phyloP scores from a whole-genome alignment of 2,888 invertebrate genomes.

The Drosophila kambysellisi region DNA sequence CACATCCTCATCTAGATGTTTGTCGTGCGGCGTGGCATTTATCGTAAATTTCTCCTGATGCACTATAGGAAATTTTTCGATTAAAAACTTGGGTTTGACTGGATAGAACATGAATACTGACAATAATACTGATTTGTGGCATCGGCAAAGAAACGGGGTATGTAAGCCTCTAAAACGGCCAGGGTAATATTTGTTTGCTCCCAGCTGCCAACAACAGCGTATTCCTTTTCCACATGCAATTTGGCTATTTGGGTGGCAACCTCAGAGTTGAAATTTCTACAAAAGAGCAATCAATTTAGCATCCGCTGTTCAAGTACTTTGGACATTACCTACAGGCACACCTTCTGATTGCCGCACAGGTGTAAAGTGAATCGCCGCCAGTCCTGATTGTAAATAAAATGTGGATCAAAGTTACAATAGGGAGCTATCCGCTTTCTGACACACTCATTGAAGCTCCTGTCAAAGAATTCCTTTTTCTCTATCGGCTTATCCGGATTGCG shows the following conservation, averaged over 20 bases:
- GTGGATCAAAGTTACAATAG: constrained; percentile 87
- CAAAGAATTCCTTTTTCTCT: constrained; percentile 53
- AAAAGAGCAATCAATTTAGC: constrained; percentile 1
- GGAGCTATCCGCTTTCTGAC: constrained; percentile 86
- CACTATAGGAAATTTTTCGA: constrained; percentile 20
- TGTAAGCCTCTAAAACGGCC: constrained; percentile 91
- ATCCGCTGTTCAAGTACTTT: not conserved
- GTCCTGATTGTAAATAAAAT: constrained; percentile 92
- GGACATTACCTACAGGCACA: constrained; percentile 89
- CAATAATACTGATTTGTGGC: constrained; percentile 87
- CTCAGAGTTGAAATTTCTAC: constrained; percentile 92
- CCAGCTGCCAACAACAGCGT: constrained; percentile 93
- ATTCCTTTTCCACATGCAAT: constrained; percentile 92
- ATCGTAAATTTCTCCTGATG: constrained; percentile 47
- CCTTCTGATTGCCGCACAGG: constrained; percentile 94
- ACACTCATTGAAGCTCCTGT: constrained; percentile 88
- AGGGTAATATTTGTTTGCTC: constrained; percentile 94
- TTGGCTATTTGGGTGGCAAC: constrained; percentile 90
- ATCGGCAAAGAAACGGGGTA: constrained; percentile 92
- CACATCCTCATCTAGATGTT: constrained; percentile 86
- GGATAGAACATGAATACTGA: constrained; percentile 86
- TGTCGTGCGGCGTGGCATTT: constrained; percentile 71
- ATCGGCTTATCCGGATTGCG: constrained; percentile 47
- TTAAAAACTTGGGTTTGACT: not conserved
- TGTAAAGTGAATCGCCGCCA: constrained; percentile 93